Percentiles rank a stretch among this genome's conserved stretches.
Evolutionary conservation across 2,888 invertebrate species (phyloP).

Genomic region (Axea sp.): DNA sequence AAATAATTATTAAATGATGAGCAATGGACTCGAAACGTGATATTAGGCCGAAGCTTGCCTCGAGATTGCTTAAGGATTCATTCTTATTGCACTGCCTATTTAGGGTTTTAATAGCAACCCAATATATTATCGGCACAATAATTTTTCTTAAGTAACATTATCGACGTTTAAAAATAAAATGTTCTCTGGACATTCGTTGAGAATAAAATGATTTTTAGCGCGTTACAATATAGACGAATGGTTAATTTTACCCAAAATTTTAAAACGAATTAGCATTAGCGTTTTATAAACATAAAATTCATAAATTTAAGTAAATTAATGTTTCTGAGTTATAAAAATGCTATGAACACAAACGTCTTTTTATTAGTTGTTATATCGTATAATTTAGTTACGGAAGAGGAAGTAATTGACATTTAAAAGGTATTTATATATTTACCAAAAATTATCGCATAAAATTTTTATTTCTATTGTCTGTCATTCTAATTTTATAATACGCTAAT

Average conservation of each 20-base stretch:
- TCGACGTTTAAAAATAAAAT: conserved; percentile 60
- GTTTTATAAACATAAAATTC: background rate
- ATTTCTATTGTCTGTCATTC: too few species aligned
- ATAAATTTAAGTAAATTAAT: too few species aligned
- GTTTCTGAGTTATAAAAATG: too few species aligned
- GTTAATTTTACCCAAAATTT: conserved; percentile 8
- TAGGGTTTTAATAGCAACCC: conserved; percentile 79
- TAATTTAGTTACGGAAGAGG: too few species aligned
- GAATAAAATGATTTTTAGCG: conserved; percentile 17
- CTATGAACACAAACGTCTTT: too few species aligned
- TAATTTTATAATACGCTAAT: conserved; percentile 6
- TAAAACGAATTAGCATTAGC: conserved; percentile 5
- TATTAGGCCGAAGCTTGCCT: conserved; percentile 80
- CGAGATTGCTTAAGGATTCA: conserved; percentile 79
- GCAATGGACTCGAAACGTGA: conserved; percentile 79
- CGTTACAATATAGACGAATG: conserved; percentile 15
- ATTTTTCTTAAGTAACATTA: conserved; percentile 79
- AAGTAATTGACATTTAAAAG: too few species aligned
- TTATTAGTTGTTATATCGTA: too few species aligned
- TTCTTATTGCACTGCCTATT: conserved; percentile 80
- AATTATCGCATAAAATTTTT: too few species aligned
- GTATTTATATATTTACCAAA: too few species aligned
- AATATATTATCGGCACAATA: conserved; percentile 80
- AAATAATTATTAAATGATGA: conserved; percentile 73
- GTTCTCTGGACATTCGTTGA: conserved; percentile 65